Evolutionary conservation across 2,888 invertebrate genomes (phyloP).

Genomic region (Drosophila atripex): DNA sequence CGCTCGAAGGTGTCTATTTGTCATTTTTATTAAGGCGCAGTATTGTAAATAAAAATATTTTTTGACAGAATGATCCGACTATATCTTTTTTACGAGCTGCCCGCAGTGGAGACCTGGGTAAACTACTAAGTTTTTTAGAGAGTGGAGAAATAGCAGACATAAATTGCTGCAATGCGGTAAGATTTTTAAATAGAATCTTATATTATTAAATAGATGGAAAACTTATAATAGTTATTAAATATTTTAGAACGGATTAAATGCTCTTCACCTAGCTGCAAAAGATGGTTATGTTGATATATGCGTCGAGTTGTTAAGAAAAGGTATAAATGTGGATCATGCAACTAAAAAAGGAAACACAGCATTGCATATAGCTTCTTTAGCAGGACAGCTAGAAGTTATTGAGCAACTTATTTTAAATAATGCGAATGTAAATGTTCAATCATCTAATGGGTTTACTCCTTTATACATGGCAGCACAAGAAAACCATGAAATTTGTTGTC

Average conservation of each 20-base stretch:
- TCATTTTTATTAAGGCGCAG: no score
- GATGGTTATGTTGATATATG: constrained; percentile 98
- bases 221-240: background rate
- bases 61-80: constrained; percentile 90
- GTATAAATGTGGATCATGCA: constrained; percentile 96
- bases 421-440: constrained; percentile 98
- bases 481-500: constrained; percentile 96
- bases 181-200: no score
- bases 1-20: no score
- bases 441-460: constrained; percentile 98
- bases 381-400: constrained; percentile 97
- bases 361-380: constrained; percentile 98
- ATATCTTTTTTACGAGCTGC: constrained; percentile 98
- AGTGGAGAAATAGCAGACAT: constrained; percentile 94
- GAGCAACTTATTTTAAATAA: constrained; percentile 94
- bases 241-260: constrained; percentile 96
- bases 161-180: constrained; percentile 98
- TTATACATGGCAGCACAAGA: constrained; percentile 99
- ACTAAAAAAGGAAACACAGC: constrained; percentile 99
- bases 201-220: background rate
- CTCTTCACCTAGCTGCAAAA: constrained; percentile 98
- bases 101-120: constrained; percentile 97
- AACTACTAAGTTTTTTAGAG: constrained; percentile 96
- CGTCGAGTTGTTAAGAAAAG: constrained; percentile 93
- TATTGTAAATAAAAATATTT: background rate